Conservation (phyloP, 1,140 invertebrate species). For the Batillaria attramentaria region DNA sequence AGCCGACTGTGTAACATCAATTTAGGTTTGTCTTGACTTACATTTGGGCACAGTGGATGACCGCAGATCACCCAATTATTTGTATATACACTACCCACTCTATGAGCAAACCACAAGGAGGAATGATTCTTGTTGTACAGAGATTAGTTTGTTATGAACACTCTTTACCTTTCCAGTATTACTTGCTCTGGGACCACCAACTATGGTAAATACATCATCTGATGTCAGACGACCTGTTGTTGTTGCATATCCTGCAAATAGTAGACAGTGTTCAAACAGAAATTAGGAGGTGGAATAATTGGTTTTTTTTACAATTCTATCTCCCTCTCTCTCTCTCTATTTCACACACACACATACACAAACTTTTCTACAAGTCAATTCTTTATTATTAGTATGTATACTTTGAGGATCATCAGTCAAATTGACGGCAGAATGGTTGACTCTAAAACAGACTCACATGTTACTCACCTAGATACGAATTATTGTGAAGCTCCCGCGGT, state of each 20-base stretch:
- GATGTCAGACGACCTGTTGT: constrained; percentile 43
- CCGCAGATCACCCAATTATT: too few species aligned
- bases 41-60: too few species aligned
- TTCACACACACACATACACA: too few species aligned
- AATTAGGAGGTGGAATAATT: constrained; percentile 5
- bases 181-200: constrained; percentile 42
- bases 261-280: neutral
- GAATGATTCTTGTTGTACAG: neutral
- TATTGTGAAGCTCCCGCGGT: constrained; percentile 24
- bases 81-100: too few species aligned
- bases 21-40: too few species aligned
- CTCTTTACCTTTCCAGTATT: constrained; percentile 37
- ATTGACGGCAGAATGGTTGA: too few species aligned
- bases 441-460: too few species aligned
- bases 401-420: neutral
- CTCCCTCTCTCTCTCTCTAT: too few species aligned
- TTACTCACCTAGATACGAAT: constrained; percentile 44
- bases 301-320: too few species aligned
- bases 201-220: constrained; percentile 39
- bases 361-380: too few species aligned
- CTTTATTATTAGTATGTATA: neutral
- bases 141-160: neutral
- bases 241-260: constrained; percentile 39
- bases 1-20: too few species aligned
- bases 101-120: neutral